Conservation (phyloP, 2,113 vertebrate genomes). For the Plotosus lineatus region DNA sequence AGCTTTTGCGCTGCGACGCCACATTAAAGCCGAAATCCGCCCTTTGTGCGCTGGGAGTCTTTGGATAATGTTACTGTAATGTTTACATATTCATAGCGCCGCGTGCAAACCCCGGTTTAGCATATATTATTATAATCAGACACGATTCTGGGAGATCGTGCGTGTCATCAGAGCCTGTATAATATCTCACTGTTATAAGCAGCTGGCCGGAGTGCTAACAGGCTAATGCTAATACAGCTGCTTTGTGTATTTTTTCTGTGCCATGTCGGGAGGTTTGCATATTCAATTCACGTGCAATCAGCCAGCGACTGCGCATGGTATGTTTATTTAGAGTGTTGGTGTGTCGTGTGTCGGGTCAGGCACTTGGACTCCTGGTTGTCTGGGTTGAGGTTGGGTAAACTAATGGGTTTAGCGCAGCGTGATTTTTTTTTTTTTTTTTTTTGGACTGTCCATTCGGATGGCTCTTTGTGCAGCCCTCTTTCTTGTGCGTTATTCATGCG, state of each 20-base stretch:
- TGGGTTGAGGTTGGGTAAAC: conserved; percentile 6
- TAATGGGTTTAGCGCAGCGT: conserved; percentile 47
- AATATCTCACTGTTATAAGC: conserved; percentile 37
- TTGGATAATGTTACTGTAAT: too few species aligned
- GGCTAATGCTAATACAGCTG: conserved; percentile 65
- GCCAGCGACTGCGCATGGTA: conserved; percentile 47
- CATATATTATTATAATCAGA: conserved; percentile 79
- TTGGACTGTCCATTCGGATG: conserved; percentile 57
- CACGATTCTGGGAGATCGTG: conserved; percentile 42
- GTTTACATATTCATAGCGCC: conserved; percentile 81
- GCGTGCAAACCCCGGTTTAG: conserved; percentile 68
- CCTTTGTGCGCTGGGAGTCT: conserved; percentile 74
- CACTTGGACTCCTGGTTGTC: background rate
- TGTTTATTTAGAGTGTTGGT: conserved; percentile 38
- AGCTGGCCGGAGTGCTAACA: conserved; percentile 47
- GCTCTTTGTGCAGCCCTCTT: conserved; percentile 78
- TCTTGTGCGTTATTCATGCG: conserved; percentile 77
- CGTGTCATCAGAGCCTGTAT: background rate
- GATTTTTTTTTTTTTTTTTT: conserved; percentile 59
- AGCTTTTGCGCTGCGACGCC: conserved; percentile 47
- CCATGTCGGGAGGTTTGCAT: conserved; percentile 70
- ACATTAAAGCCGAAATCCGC: conserved; percentile 59
- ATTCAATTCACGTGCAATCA: conserved; percentile 70
- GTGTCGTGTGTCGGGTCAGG: background rate
- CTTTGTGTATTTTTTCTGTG: conserved; percentile 68